Base-by-base conservation (phyloP, 2,888 invertebrate genomes). In the Clunio marinus region DNA sequence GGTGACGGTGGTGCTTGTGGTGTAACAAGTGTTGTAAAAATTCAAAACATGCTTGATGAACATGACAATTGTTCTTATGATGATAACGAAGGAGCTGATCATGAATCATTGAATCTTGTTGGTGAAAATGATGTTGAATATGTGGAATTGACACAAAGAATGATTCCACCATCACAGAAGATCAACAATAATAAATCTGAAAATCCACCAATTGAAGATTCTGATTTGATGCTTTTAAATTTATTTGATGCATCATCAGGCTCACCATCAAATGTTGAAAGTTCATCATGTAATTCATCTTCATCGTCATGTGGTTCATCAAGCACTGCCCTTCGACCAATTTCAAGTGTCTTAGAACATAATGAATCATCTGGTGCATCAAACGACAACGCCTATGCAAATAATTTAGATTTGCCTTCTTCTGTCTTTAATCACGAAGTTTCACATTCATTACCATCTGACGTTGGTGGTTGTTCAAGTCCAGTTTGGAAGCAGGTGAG, bases 21-120 rank as follows among this genome's bases (percentile, higher is more conserved):
- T 17, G 68, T 41, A n/a, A 41, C 69, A 20, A 69, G 46, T 20
- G 35, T 59, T 41, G 27, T 68, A 60, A 70, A 17, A 70, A 70
- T 24, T 70, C 70, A 62, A 68, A 70, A 83, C 74, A 72, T 82
- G 41, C 86, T 85, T 70, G 79, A 82, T n/a, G n/a, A n/a, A n/a
- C n/a, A n/a, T n/a, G 87, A 86, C 71, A 86, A 86, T 46, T 86
- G 85, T 76, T 87, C 86, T 2, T 87, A 86, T 73, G 92, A 92
- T 75, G 93, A 93, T 76, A 93, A 92, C 75, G 91, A 92, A 74
- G 27, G 71, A 3, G 88, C 91, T 0, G 92, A 93, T 75, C 88
- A 91, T 72, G 91, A 92, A 78, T 89, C 90, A 2, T 90, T 91
- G 84, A 66, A 66, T 22, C 35, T 66, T 22, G 88, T 88, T 72